Evolutionary conservation across 2,797 vertebrate genomes (phyloP).

Genomic region (Kryptolebias ocellatus): DNA sequence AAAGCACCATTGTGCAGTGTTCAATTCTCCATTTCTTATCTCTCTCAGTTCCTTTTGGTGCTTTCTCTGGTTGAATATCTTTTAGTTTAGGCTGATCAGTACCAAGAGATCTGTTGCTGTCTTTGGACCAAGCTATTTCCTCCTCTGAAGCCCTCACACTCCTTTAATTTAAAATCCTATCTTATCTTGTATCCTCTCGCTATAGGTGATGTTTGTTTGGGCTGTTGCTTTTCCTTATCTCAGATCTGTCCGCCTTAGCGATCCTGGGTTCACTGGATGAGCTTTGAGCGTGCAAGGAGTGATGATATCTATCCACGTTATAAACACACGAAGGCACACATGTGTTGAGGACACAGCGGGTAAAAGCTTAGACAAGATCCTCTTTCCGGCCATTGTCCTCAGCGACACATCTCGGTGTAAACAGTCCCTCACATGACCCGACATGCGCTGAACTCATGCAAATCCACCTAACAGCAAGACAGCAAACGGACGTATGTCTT

Average conservation of each 20-base stretch:
- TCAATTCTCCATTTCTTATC: constrained; percentile 49
- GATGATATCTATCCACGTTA: constrained; percentile 43
- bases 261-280: constrained; percentile 45
- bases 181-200: constrained; percentile 57
- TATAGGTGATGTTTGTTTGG: constrained; percentile 61
- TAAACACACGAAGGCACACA: constrained; percentile 23
- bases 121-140: constrained; percentile 67
- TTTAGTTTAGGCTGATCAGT: constrained; percentile 37
- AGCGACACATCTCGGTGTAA: constrained; percentile 27
- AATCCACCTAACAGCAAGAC: neutral
- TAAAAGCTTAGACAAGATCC: constrained; percentile 30
- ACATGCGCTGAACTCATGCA: neutral
- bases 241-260: constrained; percentile 34
- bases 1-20: constrained; percentile 45
- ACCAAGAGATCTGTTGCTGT: constrained; percentile 47
- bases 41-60: constrained; percentile 24
- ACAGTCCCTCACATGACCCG: constrained; percentile 7
- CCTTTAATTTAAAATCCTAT: constrained; percentile 27
- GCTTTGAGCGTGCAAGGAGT: constrained; percentile 39
- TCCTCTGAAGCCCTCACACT: constrained; percentile 15
- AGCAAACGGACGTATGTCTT: constrained; percentile 1
- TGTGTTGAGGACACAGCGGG: constrained; percentile 13
- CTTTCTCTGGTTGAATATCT: constrained; percentile 49
- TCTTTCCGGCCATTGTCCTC: constrained; percentile 66
- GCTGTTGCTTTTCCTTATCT: constrained; percentile 36